Evolutionary conservation across 2,113 vertebrate species (phyloP), one percentile per base, ranked within the genome.

Genomic region (Urocolius indicus): DNA sequence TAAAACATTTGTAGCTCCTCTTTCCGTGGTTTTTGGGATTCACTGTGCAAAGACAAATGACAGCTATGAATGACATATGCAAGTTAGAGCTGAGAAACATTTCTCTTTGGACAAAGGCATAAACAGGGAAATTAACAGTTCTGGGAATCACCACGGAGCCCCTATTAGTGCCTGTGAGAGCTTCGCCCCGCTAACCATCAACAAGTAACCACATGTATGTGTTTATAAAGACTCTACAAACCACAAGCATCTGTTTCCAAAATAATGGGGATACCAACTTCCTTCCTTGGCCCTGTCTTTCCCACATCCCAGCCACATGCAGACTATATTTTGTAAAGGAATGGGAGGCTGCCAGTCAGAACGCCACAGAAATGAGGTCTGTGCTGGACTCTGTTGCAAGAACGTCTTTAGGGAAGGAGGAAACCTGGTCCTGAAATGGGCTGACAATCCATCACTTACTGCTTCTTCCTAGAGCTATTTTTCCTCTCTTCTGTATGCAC

Each of bases 51-150:
- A 61, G 41, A 19, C n/a, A 57, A 87, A 24, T 8, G 18, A 23
- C n/a, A n/a, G 38, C 67, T 32, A 62, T 48, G 68, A 65, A n/a
- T 38, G 7, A 43, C 16, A 52, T 4, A 58, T 0, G 1, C 24
- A 38, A 45, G 32, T 32, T 72, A 18, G 0, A 80, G 36, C 43
- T 23, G 16, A 58, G 46, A 75, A 75, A 32, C 24, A 8, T 8
- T 89, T 84, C 20, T 67, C 43, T 87, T 68, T 48, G 23, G 45
- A 48, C 16, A 59, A 26, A 54, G 62, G 52, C 26, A 58, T 30
- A 48, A 75, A 62, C 18, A 19, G 46, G 71, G 65, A 80, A 79
- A 43, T 3, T 3, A 6, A 43, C 29, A 26, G 48, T 41, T 30
- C 36, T 77, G 18, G 12, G 41, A 78, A 72, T 55, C n/a, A 65